Evolutionary conservation across 2,797 vertebrate genomes (phyloP).

Genomic region (Numenius phaeopus): DNA sequence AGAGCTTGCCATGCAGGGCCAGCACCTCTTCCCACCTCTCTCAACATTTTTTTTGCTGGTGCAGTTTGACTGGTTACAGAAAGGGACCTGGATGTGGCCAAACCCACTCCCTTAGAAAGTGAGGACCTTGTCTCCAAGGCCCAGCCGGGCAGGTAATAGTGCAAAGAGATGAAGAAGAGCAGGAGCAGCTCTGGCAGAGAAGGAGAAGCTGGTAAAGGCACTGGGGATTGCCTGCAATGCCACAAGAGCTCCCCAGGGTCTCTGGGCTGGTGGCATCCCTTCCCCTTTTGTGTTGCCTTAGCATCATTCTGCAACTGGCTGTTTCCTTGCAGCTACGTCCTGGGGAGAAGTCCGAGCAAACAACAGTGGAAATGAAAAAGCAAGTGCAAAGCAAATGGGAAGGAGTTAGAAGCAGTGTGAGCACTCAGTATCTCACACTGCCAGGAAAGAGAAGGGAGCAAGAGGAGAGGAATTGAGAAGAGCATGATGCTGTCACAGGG

Average conservation of each 20-base stretch:
- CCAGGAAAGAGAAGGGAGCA: not conserved
- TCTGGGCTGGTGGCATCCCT: not conserved
- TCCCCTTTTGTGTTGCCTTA: not conserved
- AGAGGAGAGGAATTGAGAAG: not conserved
- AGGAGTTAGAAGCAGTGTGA: not conserved
- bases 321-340: not conserved
- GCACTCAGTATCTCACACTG: fast-evolving
- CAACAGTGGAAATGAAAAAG: not conserved
- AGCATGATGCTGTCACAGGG: not conserved
- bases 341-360: not conserved
- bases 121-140: not conserved
- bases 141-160: fast-evolving
- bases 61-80: not conserved
- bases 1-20: not conserved
- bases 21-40: not conserved
- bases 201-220: not conserved
- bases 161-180: not conserved
- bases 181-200: not conserved
- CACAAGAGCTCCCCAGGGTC: not conserved
- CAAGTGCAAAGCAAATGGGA: not conserved
- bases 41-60: not conserved
- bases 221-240: not conserved
- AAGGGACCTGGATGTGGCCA: not conserved
- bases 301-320: not conserved
- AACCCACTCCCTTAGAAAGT: not conserved